Evolutionary conservation across 2,888 invertebrate genomes (phyloP).

Genomic region (Coenonympha arcania): DNA sequence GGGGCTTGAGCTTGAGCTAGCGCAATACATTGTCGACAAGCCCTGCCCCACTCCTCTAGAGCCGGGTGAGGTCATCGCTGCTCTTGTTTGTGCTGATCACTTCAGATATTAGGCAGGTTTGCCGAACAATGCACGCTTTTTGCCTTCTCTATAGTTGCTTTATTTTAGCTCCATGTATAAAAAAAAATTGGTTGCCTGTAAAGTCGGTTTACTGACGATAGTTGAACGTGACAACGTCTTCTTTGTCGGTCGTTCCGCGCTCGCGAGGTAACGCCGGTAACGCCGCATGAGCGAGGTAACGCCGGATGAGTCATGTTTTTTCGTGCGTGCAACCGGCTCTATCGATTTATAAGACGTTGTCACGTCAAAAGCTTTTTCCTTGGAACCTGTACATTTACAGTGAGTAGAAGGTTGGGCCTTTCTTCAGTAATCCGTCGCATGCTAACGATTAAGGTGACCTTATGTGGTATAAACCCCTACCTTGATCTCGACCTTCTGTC

Average conservation of each 20-base stretch:
- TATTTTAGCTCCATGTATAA: not conserved
- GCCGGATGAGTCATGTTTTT: too few relatives aligned
- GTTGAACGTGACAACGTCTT: too few relatives aligned
- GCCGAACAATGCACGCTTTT: slow-evolving; percentile 15
- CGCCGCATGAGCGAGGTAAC: too few relatives aligned
- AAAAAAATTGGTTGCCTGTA: not conserved
- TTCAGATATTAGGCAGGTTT: slow-evolving; percentile 23
- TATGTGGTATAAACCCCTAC: not conserved
- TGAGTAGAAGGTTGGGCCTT: not conserved
- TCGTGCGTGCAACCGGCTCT: too few relatives aligned
- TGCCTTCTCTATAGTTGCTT: not conserved
- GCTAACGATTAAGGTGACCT: slow-evolving; percentile 14
- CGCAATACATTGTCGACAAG: slow-evolving; percentile 26
- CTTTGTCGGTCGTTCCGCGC: too few relatives aligned
- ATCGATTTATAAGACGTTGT: too few relatives aligned
- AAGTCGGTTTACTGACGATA: not conserved
- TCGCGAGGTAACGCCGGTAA: too few relatives aligned
- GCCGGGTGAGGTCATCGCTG: slow-evolving; percentile 46
- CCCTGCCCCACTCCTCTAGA: slow-evolving; percentile 26
- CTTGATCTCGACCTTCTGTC: not conserved
- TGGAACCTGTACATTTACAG: not conserved
- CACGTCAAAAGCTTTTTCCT: not conserved
- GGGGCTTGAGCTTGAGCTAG: too few relatives aligned
- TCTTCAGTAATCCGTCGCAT: slow-evolving; percentile 1
- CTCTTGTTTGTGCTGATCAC: slow-evolving; percentile 25